Evolutionary conservation across 2,797 vertebrate genomes (phyloP).

Genomic region (Cirrhinus mrigala): DNA sequence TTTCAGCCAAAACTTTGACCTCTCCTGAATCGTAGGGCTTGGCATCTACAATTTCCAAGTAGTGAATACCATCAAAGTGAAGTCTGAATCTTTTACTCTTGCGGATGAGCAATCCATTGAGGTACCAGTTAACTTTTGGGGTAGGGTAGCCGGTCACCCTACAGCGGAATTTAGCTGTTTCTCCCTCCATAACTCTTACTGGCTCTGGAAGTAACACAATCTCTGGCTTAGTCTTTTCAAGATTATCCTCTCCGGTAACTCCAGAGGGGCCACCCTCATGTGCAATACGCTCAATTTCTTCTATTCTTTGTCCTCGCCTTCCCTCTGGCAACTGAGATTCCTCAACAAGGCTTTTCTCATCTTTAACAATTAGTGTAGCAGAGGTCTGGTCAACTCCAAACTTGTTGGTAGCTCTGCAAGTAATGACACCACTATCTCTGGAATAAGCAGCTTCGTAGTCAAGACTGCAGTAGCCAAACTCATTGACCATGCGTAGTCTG

Average conservation of each 20-base stretch:
- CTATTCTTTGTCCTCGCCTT: conserved; percentile 87
- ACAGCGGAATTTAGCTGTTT: conserved; percentile 93
- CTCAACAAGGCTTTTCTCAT: conserved; percentile 97
- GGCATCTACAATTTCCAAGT: conserved; percentile 93
- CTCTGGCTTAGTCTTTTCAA: conserved; percentile 94
- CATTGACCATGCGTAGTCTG: conserved; percentile 95
- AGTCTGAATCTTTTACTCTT: conserved; percentile 98
- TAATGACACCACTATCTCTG: conserved; percentile 95
- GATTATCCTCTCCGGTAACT: conserved; percentile 82
- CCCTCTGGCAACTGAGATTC: conserved; percentile 95
- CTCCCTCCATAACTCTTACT: conserved; percentile 89
- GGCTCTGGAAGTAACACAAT: conserved; percentile 95
- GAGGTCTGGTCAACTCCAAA: conserved; percentile 94
- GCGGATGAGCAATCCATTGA: conserved; percentile 96
- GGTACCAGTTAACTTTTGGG: conserved; percentile 98
- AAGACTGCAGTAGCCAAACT: conserved; percentile 98
- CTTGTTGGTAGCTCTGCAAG: conserved; percentile 95
- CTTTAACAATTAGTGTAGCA: conserved; percentile 96
- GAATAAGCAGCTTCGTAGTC: conserved; percentile 94
- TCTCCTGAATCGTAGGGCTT: conserved; percentile 96
- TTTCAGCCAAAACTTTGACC: conserved; percentile 93
- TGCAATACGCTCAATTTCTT: conserved; percentile 91
- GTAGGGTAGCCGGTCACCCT: conserved; percentile 96
- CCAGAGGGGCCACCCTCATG: conserved; percentile 89
- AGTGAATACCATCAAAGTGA: conserved; percentile 97